Conservation (phyloP, 2,113 vertebrate species). For the Tinamus guttatus region DNA sequence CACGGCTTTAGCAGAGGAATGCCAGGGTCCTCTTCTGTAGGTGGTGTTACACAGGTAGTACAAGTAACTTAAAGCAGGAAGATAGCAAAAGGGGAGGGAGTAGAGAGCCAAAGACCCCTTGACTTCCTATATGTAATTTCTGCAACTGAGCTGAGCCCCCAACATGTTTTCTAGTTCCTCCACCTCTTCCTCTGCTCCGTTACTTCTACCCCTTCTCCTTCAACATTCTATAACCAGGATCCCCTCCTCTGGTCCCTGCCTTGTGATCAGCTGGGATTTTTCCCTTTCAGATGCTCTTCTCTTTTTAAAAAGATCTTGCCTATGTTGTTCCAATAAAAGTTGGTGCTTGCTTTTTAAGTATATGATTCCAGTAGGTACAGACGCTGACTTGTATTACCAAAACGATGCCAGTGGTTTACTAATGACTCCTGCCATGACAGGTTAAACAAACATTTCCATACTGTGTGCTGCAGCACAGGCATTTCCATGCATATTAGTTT, state of each 20-base stretch:
- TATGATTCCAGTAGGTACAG: not conserved
- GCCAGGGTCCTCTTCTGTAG: not conserved
- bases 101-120: not conserved
- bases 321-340: rapidly evolving
- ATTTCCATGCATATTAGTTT: not conserved
- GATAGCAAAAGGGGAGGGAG: rapidly evolving
- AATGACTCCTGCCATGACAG: not conserved
- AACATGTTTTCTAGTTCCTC: not conserved
- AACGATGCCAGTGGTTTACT: not conserved
- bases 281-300: not conserved
- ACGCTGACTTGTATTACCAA: not conserved
- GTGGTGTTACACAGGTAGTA: not conserved
- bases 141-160: not conserved
- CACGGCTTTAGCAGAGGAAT: not conserved
- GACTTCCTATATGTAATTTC: not conserved
- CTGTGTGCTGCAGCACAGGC: not conserved
- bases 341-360: not conserved
- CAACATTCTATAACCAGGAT: rapidly evolving
- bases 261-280: not conserved
- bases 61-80: not conserved
- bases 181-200: rapidly evolving
- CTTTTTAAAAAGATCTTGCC: not conserved
- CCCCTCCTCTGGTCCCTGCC: not conserved
- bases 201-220: not conserved
- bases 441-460: not conserved